These are phyloP conservation scores for Anarsia innoxiella DNA, from an alignment of 2,888 invertebrate genomes.

Conservation along the genomic window DNA sequence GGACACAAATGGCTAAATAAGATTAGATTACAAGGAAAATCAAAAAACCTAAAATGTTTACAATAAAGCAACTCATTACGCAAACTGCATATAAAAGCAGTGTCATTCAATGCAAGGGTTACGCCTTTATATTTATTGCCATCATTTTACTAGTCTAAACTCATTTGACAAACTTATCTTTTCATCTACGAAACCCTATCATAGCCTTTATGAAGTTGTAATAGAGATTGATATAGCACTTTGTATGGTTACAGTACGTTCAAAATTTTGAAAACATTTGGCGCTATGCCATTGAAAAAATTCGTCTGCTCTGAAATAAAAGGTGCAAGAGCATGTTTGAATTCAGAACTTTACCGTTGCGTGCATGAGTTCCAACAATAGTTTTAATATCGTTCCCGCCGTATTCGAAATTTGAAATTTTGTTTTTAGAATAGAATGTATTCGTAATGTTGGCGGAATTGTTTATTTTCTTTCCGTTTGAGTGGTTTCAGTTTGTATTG, in stretches of 20 bases:
- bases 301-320: slow-evolving; percentile 49
- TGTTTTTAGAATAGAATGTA: slow-evolving; percentile 1
- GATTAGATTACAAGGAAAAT: too few species aligned
- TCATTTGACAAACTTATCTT: too few species aligned
- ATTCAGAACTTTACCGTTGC: slow-evolving; percentile 40
- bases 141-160: slow-evolving; percentile 63
- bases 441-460: slow-evolving; percentile 5
- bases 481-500: slow-evolving; percentile 7
- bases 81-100: too few species aligned
- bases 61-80: too few species aligned
- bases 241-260: too few species aligned
- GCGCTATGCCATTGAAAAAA: slow-evolving; percentile 59
- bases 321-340: slow-evolving; percentile 52
- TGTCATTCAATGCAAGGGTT: slow-evolving; percentile 45
- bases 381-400: slow-evolving; percentile 29
- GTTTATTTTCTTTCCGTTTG: slow-evolving; percentile 5
- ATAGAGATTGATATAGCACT: too few species aligned
- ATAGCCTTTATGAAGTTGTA: too few species aligned
- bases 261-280: slow-evolving; percentile 28
- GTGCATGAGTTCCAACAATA: slow-evolving; percentile 29
- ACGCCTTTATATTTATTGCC: slow-evolving; percentile 60
- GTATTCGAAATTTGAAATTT: slow-evolving; percentile 18
- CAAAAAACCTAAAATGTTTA: too few species aligned
- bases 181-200: too few species aligned
- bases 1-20: too few species aligned